Evolutionary conservation across 2,797 vertebrate genomes (phyloP), one percentile per base, ranked within the genome.

Genomic region (Etheostoma perlongum): DNA sequence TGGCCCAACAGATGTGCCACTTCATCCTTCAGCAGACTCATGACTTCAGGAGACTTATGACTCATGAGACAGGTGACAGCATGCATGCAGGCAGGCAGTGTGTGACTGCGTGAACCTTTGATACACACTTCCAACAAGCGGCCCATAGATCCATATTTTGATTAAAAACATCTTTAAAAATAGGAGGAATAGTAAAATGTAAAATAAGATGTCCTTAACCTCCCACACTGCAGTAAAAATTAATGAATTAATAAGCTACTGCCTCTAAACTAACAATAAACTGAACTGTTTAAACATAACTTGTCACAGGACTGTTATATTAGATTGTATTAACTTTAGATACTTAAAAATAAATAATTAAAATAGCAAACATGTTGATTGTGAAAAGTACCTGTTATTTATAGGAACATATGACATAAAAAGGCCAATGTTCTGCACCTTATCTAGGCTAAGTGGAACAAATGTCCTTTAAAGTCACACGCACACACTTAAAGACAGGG

Each of bases 1-100:
- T 62, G 63, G 65, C 85, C 81, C 75, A 87, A 82, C 92, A 91
- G 89, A 93, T 92, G 92, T 83, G 81, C 80, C 85, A 87, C 91
- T 91, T 93, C 86, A 88, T 82, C 88, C 84, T 88, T 79, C 80
- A 82, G 81, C 78, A 85, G 76, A 85, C 84, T 83, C 86, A 30
- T 30, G 30, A 30, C 30, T 30, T 30, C 30, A 30, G 30, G 30
- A 30, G 30, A 30, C 30, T 30, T 30, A 6, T 58, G 81, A 91
- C 65, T 91, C 89, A 80, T 69, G 84, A 87, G 86, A 89, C 78
- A 83, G 86, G 85, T 90, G 89, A 88, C 79, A 78, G 83, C 78
- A 73, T 63, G 66, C n/a, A 62, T 19, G 42, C 73, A 69, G 48
- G 30, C 21, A 23, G 21, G 15, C 42, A 23, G 21, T 67, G 54